These are phyloP conservation scores for Gallinago media DNA, from an alignment of 2,113 vertebrate genomes.

Conservation along the genomic window DNA sequence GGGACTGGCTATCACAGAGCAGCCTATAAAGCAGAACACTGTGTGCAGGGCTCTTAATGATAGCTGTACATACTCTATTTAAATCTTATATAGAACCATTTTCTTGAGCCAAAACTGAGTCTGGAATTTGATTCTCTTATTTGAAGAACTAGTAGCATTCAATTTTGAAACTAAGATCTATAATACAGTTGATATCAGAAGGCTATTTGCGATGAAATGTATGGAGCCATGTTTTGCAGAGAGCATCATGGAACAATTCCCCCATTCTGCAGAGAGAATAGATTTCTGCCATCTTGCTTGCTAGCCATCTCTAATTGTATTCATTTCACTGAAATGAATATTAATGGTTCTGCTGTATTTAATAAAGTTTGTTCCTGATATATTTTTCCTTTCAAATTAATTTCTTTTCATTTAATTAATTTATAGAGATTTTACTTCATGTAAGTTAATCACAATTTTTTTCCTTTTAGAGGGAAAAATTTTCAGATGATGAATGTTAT, in stretches of 20 bases:
- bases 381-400: conserved; percentile 68
- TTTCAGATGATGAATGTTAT: neutral
- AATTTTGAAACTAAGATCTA: neutral
- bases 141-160: neutral
- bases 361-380: conserved; percentile 56
- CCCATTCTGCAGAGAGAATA: neutral
- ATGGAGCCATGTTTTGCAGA: neutral
- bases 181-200: neutral
- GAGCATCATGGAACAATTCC: neutral
- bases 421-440: conserved; percentile 61
- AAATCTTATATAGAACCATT: neutral
- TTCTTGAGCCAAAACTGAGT: neutral
- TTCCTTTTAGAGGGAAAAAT: neutral
- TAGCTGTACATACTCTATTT: neutral
- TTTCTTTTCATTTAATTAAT: conserved; percentile 70
- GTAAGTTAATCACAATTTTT: conserved; percentile 71
- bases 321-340: conserved; percentile 63
- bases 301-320: conserved; percentile 43
- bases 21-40: neutral
- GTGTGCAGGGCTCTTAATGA: neutral
- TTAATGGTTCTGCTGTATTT: conserved; percentile 60
- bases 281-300: conserved; percentile 5
- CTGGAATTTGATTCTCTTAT: neutral
- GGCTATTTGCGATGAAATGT: neutral
- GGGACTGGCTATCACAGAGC: neutral